phyloP scores from a whole-genome alignment of 2,113 vertebrate genomes.

The Felis catus region F.catus_Fca126_mat1.0 CM031416.1:5935501-5936000 shows the following conservation, averaged over 20 bases:
- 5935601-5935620: not conserved
- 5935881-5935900: not conserved
- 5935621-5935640: not conserved
- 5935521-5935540: not conserved
- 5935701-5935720: not conserved
- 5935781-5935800: not conserved
- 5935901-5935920: slow-evolving; percentile 6
- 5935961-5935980: not conserved
- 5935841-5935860: not conserved
- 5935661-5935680: not conserved
- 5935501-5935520: not conserved
- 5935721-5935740: not conserved
- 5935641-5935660: not conserved
- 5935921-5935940: not conserved
- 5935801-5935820: not conserved
- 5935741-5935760: not conserved
- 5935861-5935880: not conserved
- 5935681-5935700: not conserved
- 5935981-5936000: not conserved
- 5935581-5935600: not conserved
- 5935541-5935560: not conserved
- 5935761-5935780: not conserved
- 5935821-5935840: not conserved
- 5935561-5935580: not conserved
- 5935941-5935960: not conserved